Evolutionary conservation across 2,888 invertebrate species (phyloP), one percentile per base, ranked within the genome.

Genomic region (Idaea straminata): DNA sequence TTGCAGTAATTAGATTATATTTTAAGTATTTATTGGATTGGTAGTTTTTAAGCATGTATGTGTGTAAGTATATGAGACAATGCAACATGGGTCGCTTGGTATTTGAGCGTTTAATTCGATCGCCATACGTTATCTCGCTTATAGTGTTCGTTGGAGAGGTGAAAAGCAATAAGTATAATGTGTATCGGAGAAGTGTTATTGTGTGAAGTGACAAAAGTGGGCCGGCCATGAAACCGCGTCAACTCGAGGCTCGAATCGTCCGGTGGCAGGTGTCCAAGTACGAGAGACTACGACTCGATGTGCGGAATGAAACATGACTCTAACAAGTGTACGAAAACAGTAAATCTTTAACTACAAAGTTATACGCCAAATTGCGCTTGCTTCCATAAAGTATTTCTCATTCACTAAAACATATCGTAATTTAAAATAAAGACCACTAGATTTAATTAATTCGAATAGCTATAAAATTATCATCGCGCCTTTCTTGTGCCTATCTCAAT

Each of bases 201-300:
- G 74, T 82, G 85, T 85, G 81, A 84, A 89, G 91, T 91, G 88
- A 86, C 76, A 83, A 83, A 87, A 89, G 88, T 88, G 85, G 91
- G 90, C 86, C 88, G 91, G 92, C 92, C 92, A 92, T 92, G 92
- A 92, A 87, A 86, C 84, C 86, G 83, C 83, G 87, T 85, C 82
- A 88, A 73, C 83, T 84, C 74, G 80, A 78, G 80, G 82, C 84
- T 81, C 85, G 81, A 71, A 86, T 84, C 79, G 89, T 85, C 82
- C 83, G 91, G 86, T 89, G 92, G 92, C 86, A 86, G 91, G 90
- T 85, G 90, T 84, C 83, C 77, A 92, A 91, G 91, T 84, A 86
- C 81, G 90, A 90, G 79, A 92, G 91, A 89, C 91, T 92, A 79
- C 88, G 88, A 77, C 88, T 91, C 77, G 92, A 92, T 78, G 87